A percentile compares a stretch with the other conserved stretches of the same genome.
These are phyloP conservation scores for Etia nguti DNA, from an alignment of 2,113 vertebrate genomes.

Conservation along the genomic window DNA sequence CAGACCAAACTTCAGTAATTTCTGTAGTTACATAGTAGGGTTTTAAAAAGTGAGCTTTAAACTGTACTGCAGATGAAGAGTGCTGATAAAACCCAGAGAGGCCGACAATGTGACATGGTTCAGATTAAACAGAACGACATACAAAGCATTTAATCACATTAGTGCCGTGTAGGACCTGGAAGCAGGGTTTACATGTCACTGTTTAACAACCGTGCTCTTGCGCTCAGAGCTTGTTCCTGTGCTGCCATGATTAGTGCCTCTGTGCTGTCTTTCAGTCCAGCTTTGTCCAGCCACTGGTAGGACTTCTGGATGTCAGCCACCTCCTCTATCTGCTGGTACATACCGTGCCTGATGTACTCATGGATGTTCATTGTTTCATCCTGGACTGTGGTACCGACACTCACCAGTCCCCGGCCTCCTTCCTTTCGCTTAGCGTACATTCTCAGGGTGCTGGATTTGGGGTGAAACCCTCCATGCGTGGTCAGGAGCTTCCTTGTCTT, in stretches of 20 bases:
- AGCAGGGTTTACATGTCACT: not conserved
- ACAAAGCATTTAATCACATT: not conserved
- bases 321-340: not conserved
- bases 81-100: not conserved
- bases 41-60: not conserved
- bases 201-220: not conserved
- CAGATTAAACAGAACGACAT: not conserved
- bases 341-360: rapidly evolving
- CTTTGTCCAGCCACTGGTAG: not conserved
- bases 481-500: not conserved
- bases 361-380: not conserved
- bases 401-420: not conserved
- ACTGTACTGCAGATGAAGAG: not conserved
- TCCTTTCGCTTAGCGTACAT: not conserved
- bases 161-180: not conserved
- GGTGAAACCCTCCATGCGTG: not conserved
- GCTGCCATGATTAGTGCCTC: not conserved
- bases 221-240: not conserved
- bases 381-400: not conserved
- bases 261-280: not conserved
- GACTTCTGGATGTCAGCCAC: not conserved
- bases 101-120: not conserved
- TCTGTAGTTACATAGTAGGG: not conserved
- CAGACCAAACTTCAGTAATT: too few species aligned
- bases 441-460: not conserved